Conservation (phyloP, 2,888 invertebrate species). For the Zonitis immaculata region DNA sequence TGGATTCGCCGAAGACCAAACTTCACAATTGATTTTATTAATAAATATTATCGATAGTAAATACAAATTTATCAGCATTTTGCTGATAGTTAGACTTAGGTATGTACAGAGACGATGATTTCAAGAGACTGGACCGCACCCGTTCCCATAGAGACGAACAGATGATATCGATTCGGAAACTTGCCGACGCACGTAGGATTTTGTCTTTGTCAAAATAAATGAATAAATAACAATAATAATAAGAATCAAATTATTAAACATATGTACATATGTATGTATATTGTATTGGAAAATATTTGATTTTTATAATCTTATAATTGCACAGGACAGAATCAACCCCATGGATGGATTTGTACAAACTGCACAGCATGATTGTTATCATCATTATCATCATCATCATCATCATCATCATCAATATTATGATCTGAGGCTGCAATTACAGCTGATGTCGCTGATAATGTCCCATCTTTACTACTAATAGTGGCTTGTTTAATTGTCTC, state of each 20-base stretch:
- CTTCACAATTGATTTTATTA: slow-evolving; percentile 22
- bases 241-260: too few species aligned
- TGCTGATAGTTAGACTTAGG: background rate
- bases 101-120: background rate
- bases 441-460: slow-evolving; percentile 33
- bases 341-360: slow-evolving; percentile 28
- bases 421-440: slow-evolving; percentile 29
- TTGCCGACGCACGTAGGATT: too few species aligned
- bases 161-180: slow-evolving; percentile 34
- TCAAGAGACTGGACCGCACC: slow-evolving; percentile 26
- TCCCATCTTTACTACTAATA: slow-evolving; percentile 29
- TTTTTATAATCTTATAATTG: too few species aligned
- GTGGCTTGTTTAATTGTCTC: slow-evolving; percentile 28
- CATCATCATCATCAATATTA: too few species aligned
- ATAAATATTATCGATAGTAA: background rate
- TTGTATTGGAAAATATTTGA: too few species aligned
- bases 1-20: slow-evolving; percentile 38
- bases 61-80: background rate
- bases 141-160: slow-evolving; percentile 28
- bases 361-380: slow-evolving; percentile 19
- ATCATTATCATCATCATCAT: too few species aligned
- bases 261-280: too few species aligned
- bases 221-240: too few species aligned
- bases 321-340: too few species aligned
- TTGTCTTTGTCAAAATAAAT: too few species aligned